These are phyloP conservation scores for Melikaiella ostensackeni DNA, from an alignment of 2,888 invertebrate genomes.

Conservation along the genomic window DNA sequence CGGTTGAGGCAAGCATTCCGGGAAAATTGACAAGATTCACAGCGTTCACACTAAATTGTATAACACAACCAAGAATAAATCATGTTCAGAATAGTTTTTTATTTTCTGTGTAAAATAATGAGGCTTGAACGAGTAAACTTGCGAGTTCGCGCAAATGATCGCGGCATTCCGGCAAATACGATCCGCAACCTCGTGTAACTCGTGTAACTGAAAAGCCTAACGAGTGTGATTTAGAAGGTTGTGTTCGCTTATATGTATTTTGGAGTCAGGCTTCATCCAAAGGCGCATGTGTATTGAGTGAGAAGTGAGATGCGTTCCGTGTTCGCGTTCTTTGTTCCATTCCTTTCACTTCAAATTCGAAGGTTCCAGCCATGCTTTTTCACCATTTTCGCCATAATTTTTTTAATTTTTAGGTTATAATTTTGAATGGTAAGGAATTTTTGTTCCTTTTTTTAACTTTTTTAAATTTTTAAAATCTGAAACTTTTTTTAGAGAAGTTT, in stretches of 20 bases:
- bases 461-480: too few species aligned
- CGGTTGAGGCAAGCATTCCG: neutral
- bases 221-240: neutral
- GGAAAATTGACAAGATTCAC: neutral
- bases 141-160: constrained; percentile 21
- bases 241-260: neutral
- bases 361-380: neutral
- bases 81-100: neutral
- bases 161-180: constrained; percentile 22
- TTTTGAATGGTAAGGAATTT: neutral
- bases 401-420: neutral
- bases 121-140: neutral
- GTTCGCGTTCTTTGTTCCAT: neutral
- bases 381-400: too few species aligned
- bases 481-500: too few species aligned
- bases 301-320: too few species aligned
- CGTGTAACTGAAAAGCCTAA: neutral
- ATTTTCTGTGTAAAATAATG: constrained; percentile 18
- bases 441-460: too few species aligned
- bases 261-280: neutral
- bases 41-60: neutral
- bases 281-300: too few species aligned
- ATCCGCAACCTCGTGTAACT: constrained; percentile 1
- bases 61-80: constrained; percentile 14
- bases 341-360: neutral